Conservation (phyloP, 2,888 invertebrate genomes). For the Thereva unica region DNA sequence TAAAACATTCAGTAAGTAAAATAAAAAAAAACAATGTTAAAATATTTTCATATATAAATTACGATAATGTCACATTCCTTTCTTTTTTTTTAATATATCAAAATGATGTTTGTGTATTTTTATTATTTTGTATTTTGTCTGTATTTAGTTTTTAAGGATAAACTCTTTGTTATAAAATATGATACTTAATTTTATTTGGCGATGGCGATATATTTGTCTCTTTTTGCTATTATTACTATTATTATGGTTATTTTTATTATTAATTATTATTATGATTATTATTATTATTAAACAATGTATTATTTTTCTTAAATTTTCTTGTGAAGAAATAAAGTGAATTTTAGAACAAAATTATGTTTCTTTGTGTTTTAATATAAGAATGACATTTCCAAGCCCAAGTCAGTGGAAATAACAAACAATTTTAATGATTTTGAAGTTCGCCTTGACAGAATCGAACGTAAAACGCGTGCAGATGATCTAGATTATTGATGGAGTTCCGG, state of each 20-base stretch:
- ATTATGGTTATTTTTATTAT: conserved; percentile 13
- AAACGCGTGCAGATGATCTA: too few species aligned
- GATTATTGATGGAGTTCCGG: too few species aligned
- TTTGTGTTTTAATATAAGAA: not conserved
- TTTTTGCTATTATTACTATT: conserved; percentile 1
- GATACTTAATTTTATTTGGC: conserved; percentile 19
- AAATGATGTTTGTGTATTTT: conserved; percentile 1
- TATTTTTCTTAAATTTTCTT: conserved; percentile 8
- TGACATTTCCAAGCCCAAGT: not conserved
- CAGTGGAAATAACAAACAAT: not conserved
- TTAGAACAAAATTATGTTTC: conserved; percentile 16
- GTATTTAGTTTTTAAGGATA: conserved; percentile 2
- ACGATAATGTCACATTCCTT: too few species aligned
- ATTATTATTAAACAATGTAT: not conserved
- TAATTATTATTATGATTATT: conserved; percentile 24
- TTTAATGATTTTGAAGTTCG: too few species aligned
- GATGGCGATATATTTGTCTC: conserved; percentile 1
- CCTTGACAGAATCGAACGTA: too few species aligned
- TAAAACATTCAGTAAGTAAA: too few species aligned
- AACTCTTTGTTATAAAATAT: conserved; percentile 24
- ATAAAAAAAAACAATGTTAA: too few species aligned
- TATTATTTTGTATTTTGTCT: conserved; percentile 6
- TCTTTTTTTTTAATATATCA: too few species aligned
- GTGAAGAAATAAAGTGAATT: conserved; percentile 32
- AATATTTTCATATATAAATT: too few species aligned